phyloP scores from a whole-genome alignment of 2,113 vertebrate genomes.

The Pipra filicauda region DNA sequence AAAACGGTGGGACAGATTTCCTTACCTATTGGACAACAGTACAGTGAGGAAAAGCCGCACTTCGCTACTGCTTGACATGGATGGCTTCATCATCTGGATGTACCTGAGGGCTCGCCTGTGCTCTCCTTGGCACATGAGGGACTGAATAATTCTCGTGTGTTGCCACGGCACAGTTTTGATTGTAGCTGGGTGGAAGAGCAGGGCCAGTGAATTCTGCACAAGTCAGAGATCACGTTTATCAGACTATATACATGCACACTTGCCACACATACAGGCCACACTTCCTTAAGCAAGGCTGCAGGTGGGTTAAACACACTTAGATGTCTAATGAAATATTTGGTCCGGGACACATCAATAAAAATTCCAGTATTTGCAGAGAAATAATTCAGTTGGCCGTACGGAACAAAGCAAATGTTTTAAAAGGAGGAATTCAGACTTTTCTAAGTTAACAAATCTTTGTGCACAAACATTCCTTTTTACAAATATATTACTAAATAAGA shows the following conservation, averaged over 20 bases:
- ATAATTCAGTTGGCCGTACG: neutral
- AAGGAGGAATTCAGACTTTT: neutral
- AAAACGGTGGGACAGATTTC: fast-evolving
- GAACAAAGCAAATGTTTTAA: neutral
- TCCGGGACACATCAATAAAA: neutral
- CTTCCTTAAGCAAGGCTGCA: neutral
- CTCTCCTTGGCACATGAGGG: slow-evolving; percentile 90
- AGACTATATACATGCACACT: fast-evolving
- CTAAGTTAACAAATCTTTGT: neutral
- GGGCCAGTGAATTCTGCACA: slow-evolving; percentile 85
- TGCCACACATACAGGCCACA: neutral
- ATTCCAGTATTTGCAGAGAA: neutral
- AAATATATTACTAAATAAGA: fast-evolving
- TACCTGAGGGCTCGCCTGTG: slow-evolving; percentile 86
- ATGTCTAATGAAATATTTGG: neutral
- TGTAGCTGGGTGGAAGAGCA: slow-evolving; percentile 89
- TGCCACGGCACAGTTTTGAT: slow-evolving; percentile 85
- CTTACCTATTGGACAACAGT: slow-evolving; percentile 88
- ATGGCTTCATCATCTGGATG: slow-evolving; percentile 84
- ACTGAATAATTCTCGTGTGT: slow-evolving; percentile 85
- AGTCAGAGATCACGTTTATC: neutral
- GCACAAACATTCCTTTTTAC: fast-evolving
- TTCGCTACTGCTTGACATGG: slow-evolving; percentile 75
- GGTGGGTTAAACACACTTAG: fast-evolving
- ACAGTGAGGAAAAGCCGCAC: slow-evolving; percentile 88